Conservation (phyloP, 2,113 vertebrate species). For the Phocoena phocoena region DNA sequence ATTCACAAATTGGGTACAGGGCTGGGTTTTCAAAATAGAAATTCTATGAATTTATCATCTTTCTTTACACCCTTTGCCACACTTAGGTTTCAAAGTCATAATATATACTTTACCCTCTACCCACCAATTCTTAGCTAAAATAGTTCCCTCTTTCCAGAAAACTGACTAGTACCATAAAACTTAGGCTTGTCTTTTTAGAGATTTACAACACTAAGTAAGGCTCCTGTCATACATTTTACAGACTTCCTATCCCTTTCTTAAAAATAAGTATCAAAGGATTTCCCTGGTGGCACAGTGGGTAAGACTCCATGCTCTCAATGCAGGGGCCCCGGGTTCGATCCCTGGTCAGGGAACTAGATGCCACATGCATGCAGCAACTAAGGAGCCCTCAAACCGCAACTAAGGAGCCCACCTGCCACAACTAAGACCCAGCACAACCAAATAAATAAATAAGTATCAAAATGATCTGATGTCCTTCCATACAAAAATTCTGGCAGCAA, state of each 20-base stretch:
- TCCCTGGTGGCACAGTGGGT: no score
- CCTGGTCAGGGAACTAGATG: no score
- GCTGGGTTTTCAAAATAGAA: background rate
- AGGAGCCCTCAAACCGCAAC: no score
- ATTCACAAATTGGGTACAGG: background rate
- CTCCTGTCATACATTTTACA: background rate
- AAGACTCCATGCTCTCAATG: no score
- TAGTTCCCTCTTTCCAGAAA: background rate
- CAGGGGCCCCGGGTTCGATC: no score
- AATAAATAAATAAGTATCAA: background rate
- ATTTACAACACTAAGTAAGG: background rate
- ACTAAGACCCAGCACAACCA: no score
- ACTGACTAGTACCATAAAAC: background rate
- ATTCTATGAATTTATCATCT: background rate
- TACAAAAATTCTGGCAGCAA: background rate
- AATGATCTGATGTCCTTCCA: background rate
- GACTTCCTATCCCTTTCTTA: background rate
- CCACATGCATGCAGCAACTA: no score
- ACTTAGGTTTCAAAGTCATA: background rate
- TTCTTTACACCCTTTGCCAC: background rate
- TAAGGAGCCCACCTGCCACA: no score
- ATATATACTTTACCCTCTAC: background rate
- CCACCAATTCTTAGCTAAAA: background rate
- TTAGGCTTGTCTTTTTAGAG: background rate
- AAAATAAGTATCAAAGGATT: background rate